phyloP scores from a whole-genome alignment of 2,888 invertebrate genomes.

The Chesias legatella region DNA sequence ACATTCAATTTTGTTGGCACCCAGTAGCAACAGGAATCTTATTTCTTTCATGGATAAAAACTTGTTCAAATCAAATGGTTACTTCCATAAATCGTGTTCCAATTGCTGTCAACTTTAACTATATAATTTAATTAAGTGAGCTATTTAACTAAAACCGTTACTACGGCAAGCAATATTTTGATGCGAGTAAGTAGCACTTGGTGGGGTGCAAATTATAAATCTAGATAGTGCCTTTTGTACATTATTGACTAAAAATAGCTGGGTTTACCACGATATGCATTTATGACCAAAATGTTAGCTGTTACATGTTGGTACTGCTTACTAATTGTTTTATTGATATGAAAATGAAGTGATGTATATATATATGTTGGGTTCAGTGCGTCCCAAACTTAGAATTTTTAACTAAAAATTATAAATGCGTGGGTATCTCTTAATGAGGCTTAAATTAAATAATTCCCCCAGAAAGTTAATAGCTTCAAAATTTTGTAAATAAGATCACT shows the following conservation, averaged over 20 bases:
- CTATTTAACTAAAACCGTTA: background rate
- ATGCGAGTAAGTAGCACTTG: background rate
- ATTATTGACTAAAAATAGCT: background rate
- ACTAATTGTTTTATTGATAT: no score
- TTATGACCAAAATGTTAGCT: constrained; percentile 13
- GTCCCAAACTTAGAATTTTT: no score
- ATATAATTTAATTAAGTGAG: constrained; percentile 12
- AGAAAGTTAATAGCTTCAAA: no score
- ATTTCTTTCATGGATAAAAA: background rate
- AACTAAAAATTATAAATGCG: no score
- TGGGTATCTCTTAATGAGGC: no score
- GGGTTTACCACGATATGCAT: constrained; percentile 12
- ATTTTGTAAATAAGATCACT: no score
- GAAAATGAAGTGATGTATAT: no score
- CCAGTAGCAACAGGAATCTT: no score
- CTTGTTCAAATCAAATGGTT: background rate
- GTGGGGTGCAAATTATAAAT: constrained; percentile 9
- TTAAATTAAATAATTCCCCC: no score
- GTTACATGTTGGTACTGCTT: no score
- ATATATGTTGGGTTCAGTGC: no score
- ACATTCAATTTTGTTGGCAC: no score
- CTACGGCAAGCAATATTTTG: constrained; percentile 1
- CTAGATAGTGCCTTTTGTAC: constrained; percentile 19
- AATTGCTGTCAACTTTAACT: constrained; percentile 9
- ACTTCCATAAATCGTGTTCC: constrained; percentile 6